Conservation (phyloP, 2,797 vertebrate species). For the Macropodus opercularis region DNA sequence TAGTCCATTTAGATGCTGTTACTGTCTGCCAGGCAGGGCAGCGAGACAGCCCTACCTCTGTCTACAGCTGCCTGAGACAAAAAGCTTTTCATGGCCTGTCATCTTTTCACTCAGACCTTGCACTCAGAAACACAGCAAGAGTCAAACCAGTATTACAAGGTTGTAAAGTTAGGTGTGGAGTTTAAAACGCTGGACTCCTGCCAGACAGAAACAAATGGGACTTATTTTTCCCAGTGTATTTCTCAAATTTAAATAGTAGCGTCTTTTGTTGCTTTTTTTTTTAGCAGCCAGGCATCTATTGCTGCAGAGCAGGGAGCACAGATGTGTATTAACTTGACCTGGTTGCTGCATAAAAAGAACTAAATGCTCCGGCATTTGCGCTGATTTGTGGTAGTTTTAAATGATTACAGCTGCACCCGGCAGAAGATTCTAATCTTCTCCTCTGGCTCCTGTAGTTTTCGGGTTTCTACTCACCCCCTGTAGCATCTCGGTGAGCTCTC, state of each 20-base stretch:
- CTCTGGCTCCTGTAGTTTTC: not conserved
- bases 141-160: conserved; percentile 65
- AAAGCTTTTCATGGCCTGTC: conserved; percentile 78
- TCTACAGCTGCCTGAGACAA: conserved; percentile 72
- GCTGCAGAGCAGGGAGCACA: not conserved
- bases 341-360: not conserved
- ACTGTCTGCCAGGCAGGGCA: conserved; percentile 69
- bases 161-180: conserved; percentile 64
- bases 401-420: not conserved
- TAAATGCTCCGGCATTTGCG: not conserved
- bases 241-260: not conserved
- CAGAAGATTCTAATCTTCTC: not conserved
- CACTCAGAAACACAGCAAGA: conserved; percentile 45
- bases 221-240: not conserved
- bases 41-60: conserved; percentile 74
- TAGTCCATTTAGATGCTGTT: conserved; percentile 78
- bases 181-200: conserved; percentile 35
- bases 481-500: conserved; percentile 97
- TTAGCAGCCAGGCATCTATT: not conserved
- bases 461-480: conserved; percentile 88
- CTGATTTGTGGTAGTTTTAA: not conserved
- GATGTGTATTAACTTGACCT: not conserved
- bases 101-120: conserved; percentile 56
- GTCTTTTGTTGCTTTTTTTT: conserved; percentile 1
- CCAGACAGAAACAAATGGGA: conserved; percentile 24